Conservation (phyloP, 92 coral and sea anemone genomes). For the Epizoanthus fatuus region DNA sequence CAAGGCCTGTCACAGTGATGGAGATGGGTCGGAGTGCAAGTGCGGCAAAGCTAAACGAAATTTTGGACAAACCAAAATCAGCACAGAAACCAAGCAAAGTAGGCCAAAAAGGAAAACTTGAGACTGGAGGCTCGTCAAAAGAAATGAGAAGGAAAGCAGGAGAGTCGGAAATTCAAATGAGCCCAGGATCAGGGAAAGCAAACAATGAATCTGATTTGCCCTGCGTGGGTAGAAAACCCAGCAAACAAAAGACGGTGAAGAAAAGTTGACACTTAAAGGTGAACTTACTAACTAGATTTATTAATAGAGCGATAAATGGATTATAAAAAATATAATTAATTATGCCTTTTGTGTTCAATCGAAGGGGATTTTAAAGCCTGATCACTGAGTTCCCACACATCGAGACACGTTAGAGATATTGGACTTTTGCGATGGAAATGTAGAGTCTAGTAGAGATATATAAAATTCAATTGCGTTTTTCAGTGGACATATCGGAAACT, state of each 20-base stretch:
- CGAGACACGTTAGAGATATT: too few relatives aligned
- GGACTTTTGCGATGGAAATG: too few relatives aligned
- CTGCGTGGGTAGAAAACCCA: background rate
- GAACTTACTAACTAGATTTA: background rate
- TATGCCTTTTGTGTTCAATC: too few relatives aligned
- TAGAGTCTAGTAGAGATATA: too few relatives aligned
- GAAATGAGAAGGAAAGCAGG: background rate
- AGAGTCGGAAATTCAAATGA: slow-evolving; percentile 3
- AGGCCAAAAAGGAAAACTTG: background rate
- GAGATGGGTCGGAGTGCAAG: background rate
- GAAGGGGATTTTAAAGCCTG: too few relatives aligned
- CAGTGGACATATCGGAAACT: too few relatives aligned
- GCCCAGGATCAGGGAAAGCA: background rate
- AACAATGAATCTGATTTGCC: background rate
- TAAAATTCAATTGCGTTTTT: too few relatives aligned
- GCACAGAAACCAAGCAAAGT: slow-evolving; percentile 6
- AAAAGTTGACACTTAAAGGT: background rate
- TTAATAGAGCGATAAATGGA: background rate
- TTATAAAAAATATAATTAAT: background rate
- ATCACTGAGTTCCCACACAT: too few relatives aligned
- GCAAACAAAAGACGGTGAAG: background rate
- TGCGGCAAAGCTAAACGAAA: background rate
- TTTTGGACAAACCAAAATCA: background rate
- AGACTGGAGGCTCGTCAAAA: background rate
- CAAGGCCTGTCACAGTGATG: background rate